These are phyloP conservation scores for Scolopax rusticola DNA, from an alignment of 2,797 vertebrate genomes.

Conservation along the genomic window DNA sequence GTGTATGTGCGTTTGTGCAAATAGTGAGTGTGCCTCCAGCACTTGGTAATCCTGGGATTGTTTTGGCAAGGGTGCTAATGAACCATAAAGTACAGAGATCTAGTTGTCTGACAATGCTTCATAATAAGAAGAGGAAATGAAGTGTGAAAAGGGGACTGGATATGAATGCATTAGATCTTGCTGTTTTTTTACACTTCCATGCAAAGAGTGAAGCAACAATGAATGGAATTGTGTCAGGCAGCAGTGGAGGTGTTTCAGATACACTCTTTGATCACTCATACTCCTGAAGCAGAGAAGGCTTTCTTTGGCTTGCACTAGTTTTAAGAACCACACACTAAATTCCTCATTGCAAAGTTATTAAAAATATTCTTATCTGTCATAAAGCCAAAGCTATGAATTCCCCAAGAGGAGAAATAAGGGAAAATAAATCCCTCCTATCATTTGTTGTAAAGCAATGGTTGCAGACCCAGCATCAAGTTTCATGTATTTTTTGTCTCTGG, in stretches of 20 bases:
- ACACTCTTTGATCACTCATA: neutral
- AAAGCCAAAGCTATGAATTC: slow-evolving; percentile 20
- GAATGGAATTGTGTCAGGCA: neutral
- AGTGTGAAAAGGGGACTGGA: neutral
- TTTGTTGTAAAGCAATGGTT: neutral
- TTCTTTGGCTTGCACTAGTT: neutral
- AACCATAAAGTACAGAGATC: slow-evolving; percentile 5
- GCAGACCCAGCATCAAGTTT: neutral
- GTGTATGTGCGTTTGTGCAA: slow-evolving; percentile 15
- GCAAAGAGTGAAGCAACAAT: neutral
- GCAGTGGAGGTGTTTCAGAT: neutral
- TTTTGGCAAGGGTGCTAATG: slow-evolving; percentile 12
- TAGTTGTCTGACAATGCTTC: slow-evolving; percentile 6
- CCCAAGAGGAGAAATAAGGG: neutral
- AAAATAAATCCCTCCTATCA: neutral
- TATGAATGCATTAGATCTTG: neutral
- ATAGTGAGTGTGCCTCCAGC: neutral
- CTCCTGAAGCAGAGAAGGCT: neutral
- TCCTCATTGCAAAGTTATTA: slow-evolving; percentile 25
- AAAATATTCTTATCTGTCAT: slow-evolving; percentile 65
- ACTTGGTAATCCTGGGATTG: neutral
- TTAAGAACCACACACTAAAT: slow-evolving; percentile 15
- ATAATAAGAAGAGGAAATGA: neutral
- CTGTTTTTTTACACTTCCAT: neutral
- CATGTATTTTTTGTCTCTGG: slow-evolving; percentile 14